A percentile compares a stretch with the other conserved stretches of the same genome.
Evolutionary conservation across 2,797 vertebrate genomes (phyloP).

Genomic region (Acanthis flammea): DNA sequence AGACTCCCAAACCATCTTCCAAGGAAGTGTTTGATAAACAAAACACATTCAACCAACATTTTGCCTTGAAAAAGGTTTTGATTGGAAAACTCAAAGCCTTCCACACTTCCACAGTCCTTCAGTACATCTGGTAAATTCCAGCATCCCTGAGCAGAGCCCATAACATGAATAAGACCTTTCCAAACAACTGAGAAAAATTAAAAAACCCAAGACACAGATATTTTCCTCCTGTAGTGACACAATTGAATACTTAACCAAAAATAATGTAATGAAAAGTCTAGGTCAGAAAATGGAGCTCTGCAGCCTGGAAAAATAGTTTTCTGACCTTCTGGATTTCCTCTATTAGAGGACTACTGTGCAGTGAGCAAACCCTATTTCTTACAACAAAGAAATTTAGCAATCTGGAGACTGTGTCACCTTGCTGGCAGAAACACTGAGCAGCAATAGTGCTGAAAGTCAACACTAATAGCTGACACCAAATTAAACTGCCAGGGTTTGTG

Average conservation of each 20-base stretch:
- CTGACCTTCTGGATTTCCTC: constrained; percentile 40
- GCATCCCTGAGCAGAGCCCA: not conserved
- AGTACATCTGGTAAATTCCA: not conserved
- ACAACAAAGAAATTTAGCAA: constrained; percentile 71
- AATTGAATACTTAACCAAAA: constrained; percentile 50
- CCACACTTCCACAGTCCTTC: not conserved
- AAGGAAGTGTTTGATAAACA: not conserved
- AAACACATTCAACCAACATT: not conserved
- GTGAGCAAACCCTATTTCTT: constrained; percentile 57
- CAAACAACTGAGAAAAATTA: not conserved
- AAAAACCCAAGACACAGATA: not conserved
- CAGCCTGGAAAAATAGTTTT: constrained; percentile 29
- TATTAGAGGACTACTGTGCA: constrained; percentile 22
- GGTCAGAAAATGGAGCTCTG: constrained; percentile 3
- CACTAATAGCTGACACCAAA: constrained; percentile 77
- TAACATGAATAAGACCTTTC: not conserved
- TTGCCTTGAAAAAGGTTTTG: not conserved
- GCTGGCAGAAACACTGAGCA: constrained; percentile 70
- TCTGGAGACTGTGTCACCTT: constrained; percentile 76
- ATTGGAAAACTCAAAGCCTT: not conserved
- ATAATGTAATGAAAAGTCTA: constrained; percentile 35
- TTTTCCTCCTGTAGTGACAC: not conserved
- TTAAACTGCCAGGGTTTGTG: constrained; percentile 75
- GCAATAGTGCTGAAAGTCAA: constrained; percentile 70
- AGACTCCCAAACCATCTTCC: not conserved